phyloP scores from a whole-genome alignment of 2,888 invertebrate genomes.

The Folsomia candida region DNA sequence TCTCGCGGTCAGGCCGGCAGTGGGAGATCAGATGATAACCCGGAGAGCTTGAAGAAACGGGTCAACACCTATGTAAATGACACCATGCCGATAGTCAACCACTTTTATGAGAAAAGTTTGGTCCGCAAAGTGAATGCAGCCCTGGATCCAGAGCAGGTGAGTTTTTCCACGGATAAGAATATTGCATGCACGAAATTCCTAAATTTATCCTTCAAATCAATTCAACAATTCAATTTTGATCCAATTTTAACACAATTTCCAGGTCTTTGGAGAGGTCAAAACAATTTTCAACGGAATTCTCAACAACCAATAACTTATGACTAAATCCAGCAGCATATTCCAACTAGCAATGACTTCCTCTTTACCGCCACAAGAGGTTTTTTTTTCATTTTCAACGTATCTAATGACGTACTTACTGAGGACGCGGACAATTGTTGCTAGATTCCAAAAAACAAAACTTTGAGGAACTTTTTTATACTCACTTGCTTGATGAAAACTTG shows the following conservation, averaged over 20 bases:
- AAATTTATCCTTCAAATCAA: not conserved
- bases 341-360: too few species aligned
- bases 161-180: not conserved
- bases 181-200: not conserved
- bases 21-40: slow-evolving; percentile 91
- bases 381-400: too few species aligned
- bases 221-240: not conserved
- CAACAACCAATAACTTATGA: too few species aligned
- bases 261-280: slow-evolving; percentile 46
- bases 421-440: too few species aligned
- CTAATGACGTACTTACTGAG: too few species aligned
- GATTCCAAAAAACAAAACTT: too few species aligned
- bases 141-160: slow-evolving; percentile 65
- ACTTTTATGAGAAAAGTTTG: slow-evolving; percentile 69
- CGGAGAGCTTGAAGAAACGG: slow-evolving; percentile 79
- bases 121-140: slow-evolving; percentile 76
- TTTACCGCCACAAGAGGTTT: too few species aligned
- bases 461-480: too few species aligned
- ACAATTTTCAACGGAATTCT: slow-evolving; percentile 21
- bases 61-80: slow-evolving; percentile 80
- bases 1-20: slow-evolving; percentile 79
- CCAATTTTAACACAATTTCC: not conserved
- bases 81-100: slow-evolving; percentile 84
- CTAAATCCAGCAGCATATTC: not conserved
- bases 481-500: too few species aligned